Evolutionary conservation across 2,113 vertebrate genomes (phyloP), one percentile per base, ranked within the genome.

Genomic region (Tupaia chinensis): DNA sequence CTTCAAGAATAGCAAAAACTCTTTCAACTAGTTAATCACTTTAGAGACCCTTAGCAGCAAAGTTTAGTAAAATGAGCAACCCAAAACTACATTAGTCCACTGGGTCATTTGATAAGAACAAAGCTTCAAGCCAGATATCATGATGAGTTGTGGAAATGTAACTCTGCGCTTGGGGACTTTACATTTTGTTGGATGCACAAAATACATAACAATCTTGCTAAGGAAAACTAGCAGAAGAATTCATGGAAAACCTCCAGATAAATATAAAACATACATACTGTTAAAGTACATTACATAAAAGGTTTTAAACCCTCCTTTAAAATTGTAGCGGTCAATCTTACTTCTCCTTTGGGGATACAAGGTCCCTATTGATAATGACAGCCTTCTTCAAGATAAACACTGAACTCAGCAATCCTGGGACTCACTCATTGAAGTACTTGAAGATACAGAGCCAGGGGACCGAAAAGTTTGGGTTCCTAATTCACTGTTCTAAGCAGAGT

Each of bases 21-120:
- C 25, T 92, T 87, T 86, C 88, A 68, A 53, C 5, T 23, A 85
- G 23, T 2, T 16, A 83, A 9, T 86, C 60, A 93, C 80, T 85
- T 97, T 76, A 92, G 78, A 94, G 60, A 34, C n/a, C 65, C 58
- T 6, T 9, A 63, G 19, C 16, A 86, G 96, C 79, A 88, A 78
- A 94, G 76, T 93, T 74, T 83, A 93, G 29, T n/a, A 70, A 79
- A 96, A 68, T 60, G 17, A 79, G 32, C 10, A 85, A 86, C 78
- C n/a, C 56, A 88, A 78, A 79, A 58, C 27, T 54, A 23, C 25
- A 80, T 89, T 80, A 92, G 73, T 72, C 60, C 29, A 12, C 20
- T 68, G 23, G 74, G n/a, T 65, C n/a, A 56, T 79, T 91, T 94
- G 63, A 58, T 82, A 91, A 88, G 13, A 94, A 61, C 25, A 86